Base-by-base conservation (phyloP, 2,888 invertebrate species). In the Hydrotaea cyrtoneurina region DNA sequence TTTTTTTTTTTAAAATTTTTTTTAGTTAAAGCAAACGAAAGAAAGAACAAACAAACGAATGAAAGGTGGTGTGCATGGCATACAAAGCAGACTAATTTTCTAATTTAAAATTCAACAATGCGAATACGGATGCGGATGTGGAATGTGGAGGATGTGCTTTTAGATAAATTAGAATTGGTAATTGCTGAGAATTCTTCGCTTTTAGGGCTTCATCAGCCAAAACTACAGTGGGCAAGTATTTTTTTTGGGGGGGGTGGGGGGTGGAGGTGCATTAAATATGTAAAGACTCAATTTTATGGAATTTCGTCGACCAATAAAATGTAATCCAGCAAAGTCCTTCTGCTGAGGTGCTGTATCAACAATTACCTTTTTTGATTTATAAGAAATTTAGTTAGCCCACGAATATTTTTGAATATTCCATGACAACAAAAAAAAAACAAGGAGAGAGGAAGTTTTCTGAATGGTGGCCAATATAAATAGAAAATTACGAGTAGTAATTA, bases 151-250 rank as follows among this genome's bases (percentile, higher is more conserved):
- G 36, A 36, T 64, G 66, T 66, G 66, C 66, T 66, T 66, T 66
- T 66, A 66, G 66, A 66, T 66, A 66, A 43, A 66, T 66, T 66
- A 43, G 66, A 66, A 66, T 66, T 66, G 36, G 43, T 66, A 66
- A 64, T 36, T 64, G 17, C 19, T 21, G 21, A 57, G 57, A 57
- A 21, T 31, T 2, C 31, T 7, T 31, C 31, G 2, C 31, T 31
- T 31, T 31, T 31, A 31, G 2, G 31, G 7, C 31, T 31, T 31
- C 31, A 31, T 31, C 31, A 31, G n/a, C 31, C 2, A 31, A 2
- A 4, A 31, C 31, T 31, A 31, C 31, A 31, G 31, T 31, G 31
- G 3, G 7, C 3, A 31, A 7, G 19, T 21, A 2, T 57, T 57
- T 57, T 57, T 21, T 19, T 57, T 21, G 21, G 21, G 4, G 19